phyloP scores from a whole-genome alignment of 2,113 vertebrate genomes.

The Marmota flaviventris region DNA sequence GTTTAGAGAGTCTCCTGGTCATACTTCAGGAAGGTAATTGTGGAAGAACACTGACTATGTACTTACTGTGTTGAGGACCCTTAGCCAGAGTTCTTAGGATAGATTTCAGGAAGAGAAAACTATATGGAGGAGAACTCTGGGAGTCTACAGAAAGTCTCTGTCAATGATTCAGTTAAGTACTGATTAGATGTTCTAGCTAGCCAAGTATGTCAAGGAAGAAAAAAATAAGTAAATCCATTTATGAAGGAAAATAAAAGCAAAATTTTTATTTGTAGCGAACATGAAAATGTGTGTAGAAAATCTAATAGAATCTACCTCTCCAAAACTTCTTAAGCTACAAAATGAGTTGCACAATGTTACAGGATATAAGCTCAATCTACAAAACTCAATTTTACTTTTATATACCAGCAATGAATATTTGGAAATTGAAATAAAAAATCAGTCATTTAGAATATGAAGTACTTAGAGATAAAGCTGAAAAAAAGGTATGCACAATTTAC shows the following conservation, averaged over 20 bases:
- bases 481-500: background rate
- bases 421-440: slow-evolving; percentile 11
- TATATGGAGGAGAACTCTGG: background rate
- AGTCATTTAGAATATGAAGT: slow-evolving; percentile 25
- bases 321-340: background rate
- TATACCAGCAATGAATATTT: background rate
- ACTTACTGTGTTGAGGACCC: background rate
- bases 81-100: background rate
- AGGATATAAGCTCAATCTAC: background rate
- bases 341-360: background rate
- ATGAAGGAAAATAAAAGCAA: background rate
- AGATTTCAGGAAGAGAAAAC: background rate
- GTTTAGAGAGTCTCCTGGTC: background rate
- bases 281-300: background rate
- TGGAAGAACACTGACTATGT: background rate
- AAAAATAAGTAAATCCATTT: background rate
- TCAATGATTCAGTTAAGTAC: background rate
- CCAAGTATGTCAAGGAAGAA: background rate
- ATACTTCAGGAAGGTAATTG: too few species aligned
- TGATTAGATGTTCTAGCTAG: background rate
- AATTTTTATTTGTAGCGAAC: background rate
- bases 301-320: background rate
- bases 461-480: background rate
- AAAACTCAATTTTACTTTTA: slow-evolving; percentile 16
- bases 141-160: background rate